Percentiles rank a stretch among this genome's conserved stretches.
Conservation (phyloP, 2,113 vertebrate species). For the Chionis minor region DNA sequence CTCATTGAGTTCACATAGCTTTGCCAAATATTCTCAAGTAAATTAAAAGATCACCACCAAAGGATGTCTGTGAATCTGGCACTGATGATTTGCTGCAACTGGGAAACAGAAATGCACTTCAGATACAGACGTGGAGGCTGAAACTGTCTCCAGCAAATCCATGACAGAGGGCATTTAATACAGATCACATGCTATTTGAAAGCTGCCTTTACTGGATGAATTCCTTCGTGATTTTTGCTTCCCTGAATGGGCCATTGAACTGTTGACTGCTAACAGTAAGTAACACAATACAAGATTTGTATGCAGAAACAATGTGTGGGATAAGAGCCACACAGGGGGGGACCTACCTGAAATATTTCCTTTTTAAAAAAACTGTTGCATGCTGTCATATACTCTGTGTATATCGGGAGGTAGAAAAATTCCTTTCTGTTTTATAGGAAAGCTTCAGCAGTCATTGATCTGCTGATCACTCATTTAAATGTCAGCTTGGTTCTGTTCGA, state of each 20-base stretch:
- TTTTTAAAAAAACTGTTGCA: background rate
- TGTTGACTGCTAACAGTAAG: conserved; percentile 23
- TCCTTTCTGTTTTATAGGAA: conserved; percentile 37
- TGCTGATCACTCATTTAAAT: background rate
- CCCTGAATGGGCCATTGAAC: background rate
- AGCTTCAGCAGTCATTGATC: conserved; percentile 8
- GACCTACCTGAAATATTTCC: background rate
- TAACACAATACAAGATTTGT: conserved; percentile 1
- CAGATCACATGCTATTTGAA: conserved; percentile 2
- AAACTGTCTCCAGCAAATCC: background rate
- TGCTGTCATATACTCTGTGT: background rate
- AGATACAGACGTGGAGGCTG: background rate
- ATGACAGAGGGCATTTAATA: background rate
- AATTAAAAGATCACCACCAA: background rate
- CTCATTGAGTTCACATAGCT: background rate
- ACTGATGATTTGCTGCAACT: background rate
- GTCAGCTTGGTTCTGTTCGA: background rate
- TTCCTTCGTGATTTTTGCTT: conserved; percentile 50
- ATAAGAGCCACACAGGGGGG: background rate
- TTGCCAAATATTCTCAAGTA: background rate
- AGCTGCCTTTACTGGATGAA: conserved; percentile 8
- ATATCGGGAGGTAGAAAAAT: background rate
- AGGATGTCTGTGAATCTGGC: background rate
- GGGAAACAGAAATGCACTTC: background rate
- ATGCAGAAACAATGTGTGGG: conserved; percentile 21